Evolutionary conservation across 2,797 vertebrate species (phyloP).

Genomic region (Coendou prehensilis): DNA sequence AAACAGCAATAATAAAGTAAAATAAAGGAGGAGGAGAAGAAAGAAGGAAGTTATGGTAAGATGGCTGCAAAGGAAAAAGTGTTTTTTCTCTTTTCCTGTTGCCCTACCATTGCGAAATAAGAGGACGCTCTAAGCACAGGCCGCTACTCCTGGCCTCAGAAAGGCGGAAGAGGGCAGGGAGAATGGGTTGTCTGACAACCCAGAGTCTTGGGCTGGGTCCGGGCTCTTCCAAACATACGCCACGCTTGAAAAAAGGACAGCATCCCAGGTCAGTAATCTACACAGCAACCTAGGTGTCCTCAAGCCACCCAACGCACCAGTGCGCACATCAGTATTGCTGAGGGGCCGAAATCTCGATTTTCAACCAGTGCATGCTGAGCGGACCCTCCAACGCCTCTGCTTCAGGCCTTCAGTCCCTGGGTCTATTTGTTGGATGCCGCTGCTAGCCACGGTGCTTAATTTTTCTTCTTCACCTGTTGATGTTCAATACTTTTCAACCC

Average conservation of each 20-base stretch:
- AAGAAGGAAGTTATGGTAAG: conserved; percentile 48
- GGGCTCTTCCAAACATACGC: background rate
- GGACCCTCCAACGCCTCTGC: background rate
- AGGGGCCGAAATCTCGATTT: background rate
- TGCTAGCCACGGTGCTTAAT: background rate
- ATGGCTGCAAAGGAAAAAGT: background rate
- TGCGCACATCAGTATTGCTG: background rate
- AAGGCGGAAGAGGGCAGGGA: background rate
- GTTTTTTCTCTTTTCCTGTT: background rate
- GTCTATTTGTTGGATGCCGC: background rate
- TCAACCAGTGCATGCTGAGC: background rate
- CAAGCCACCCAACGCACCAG: background rate
- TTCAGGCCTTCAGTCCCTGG: background rate
- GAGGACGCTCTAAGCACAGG: background rate
- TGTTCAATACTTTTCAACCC: conserved; percentile 11
- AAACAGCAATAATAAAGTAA: background rate
- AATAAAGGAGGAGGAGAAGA: background rate
- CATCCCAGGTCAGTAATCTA: background rate
- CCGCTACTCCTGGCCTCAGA: background rate
- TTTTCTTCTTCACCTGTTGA: background rate
- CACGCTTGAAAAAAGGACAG: background rate
- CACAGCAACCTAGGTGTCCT: background rate
- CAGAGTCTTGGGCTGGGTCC: background rate
- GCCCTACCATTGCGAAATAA: background rate
- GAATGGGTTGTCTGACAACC: background rate